Base-by-base conservation (phyloP, 2,113 vertebrate genomes). In the Pollachius pollachius region DNA sequence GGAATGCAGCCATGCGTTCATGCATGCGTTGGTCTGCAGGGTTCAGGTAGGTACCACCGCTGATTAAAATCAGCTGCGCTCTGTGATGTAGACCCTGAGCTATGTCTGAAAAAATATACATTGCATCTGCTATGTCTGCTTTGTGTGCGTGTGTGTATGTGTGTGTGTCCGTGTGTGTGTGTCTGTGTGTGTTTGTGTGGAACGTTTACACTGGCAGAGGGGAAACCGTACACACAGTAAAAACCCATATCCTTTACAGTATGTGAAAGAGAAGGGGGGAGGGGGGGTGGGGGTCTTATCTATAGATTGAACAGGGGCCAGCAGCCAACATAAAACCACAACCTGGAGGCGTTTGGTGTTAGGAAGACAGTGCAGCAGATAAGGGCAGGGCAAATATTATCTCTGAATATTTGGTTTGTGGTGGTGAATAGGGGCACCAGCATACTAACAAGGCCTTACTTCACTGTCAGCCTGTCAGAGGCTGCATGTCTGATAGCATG, bases 401-500 rank as follows among this genome's bases (percentile, higher is more conserved):
- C 68, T 68, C 68, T 76, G 77, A 83, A 75, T 76, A 81, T 86
- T 83, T 81, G 80, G 78, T 78, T 80, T 65, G 75, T 59, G 62
- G 0, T 73, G 77, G 77, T 74, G 71, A 81, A 82, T 86, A 81
- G 81, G 76, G 87, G 85, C 83, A 86, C 85, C 87, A 77, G 81
- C 84, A 87, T 87, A 16, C 18, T 1, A 70, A 27, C 16, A 17
- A 61, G 71, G 71, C 48, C 61, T 68, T 62, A 37, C 80, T 65
- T 75, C 76, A 52, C 72, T 72, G 72, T 70, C 69, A 77, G 69
- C 68, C 74, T 69, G 69, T 70, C 62, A 61, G 69, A 71, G 21
- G 71, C 68, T 34, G 76, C 34, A 27, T 67, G 74, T 61, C 54
- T 52, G 15, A 52, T 69, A 71, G 15, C 17, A 15, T 72, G 71